Base-by-base conservation (phyloP, 2,797 vertebrate genomes). In the Clarias platycephalus region DNA sequence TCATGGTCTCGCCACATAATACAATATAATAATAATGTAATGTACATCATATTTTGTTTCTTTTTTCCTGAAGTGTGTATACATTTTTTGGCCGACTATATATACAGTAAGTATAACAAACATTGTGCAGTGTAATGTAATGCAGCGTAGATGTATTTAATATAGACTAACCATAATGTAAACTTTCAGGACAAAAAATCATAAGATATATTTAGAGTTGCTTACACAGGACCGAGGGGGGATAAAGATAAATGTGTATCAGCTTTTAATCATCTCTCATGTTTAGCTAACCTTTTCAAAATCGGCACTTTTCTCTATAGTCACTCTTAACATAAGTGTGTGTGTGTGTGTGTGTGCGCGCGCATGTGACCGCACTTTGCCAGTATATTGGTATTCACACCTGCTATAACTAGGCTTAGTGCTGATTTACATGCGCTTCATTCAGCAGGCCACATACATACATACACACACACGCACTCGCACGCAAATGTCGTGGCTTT, bases 321-420 rank as follows among this genome's bases (percentile, higher is more conserved):
- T 71, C 37, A 13, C 24, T n/a, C 8, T 1, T 70, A 15, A n/a
- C 24, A n/a, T 16, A 1, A 13, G 63, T 16, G 26, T 6, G n/a
- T 26, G n/a, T 63, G 10, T 26, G 9, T 1, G n/a, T 16, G 63
- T 6, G 63, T 13, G 26, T 2, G 63, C 5, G 26, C 2, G 34
- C 22, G 67, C 0, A 26, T n/a, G 12, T 28, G 49, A 5, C 22
- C 5, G 22, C 2, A 5, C 18, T 37, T 44, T 58, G 13, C 18
- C 24, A 22, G 9, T 1, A 3, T 77, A 60, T 20, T 37, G 20
- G 10, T 37, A 60, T 58, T 77, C 31, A 60, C 31, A 77, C 75
- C 55, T 60, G 75, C 20, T 77, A 7, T 34, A 60, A 60, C 75
- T 75, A 57, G 53, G 72, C 53, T 75, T 76, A 76, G 53, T 77